Base-by-base conservation (phyloP, 2,888 invertebrate genomes). In the Tubulanus polymorphus region DNA sequence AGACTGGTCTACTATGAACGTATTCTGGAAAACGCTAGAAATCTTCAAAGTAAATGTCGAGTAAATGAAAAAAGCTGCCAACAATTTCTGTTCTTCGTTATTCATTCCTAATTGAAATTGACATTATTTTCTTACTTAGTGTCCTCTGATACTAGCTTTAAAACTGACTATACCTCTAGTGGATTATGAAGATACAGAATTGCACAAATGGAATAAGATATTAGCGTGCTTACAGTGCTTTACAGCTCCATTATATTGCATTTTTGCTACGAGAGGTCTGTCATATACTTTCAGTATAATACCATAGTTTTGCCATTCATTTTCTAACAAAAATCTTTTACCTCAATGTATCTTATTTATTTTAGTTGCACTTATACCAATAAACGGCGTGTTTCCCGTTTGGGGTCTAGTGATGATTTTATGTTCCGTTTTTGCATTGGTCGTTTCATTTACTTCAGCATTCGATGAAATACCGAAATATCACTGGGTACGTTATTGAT, bases 191-290 rank as follows among this genome's bases (percentile, higher is more conserved):
- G 76, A 79, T 2, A 76, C 75, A 54, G 65, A 67, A 2, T 80
- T 79, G 56, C 73, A 81, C 56, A 84, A 84, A 51, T 86, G 86
- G 86, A 84, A 83, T 56, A 81, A 84, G 65, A 73, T 83, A 45
- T 74, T 86, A 18, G 83, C 84, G 62, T 78, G 81, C 37, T 59
- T 84, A 3, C 85, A 86, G 63, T 74, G 83, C 49, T 69, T 82
- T 30, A 65, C 81, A 12, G 79, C 82, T 20, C 84, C 84, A 23
- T 57, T 79, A 18, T 69, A 80, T 29, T 63, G 73, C n/a, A 61
- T 79, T 29, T 74, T 80, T 59, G 69, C 81, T 37, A 76, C 75
- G 10, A 73, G 71, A 63, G 63, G 69, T 66, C 54, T 5, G 41
- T 41, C 35, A 32, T n/a, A n/a, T 32, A 10, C 35, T 32, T 32